phyloP scores from a whole-genome alignment of 2,888 invertebrate species.

The Tetragonisca angustula region DNA sequence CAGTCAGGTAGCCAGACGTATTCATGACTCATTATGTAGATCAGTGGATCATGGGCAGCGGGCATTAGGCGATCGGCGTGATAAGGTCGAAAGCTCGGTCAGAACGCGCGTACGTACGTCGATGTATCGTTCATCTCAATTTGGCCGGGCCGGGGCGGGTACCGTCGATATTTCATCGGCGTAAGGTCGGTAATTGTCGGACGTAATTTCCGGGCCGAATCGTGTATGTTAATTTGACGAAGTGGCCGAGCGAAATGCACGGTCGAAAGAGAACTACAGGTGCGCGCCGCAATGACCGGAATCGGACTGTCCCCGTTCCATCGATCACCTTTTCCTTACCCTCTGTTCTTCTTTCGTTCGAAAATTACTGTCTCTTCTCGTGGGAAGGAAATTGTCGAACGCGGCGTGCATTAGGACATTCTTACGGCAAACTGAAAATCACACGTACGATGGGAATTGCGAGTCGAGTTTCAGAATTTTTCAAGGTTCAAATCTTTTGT shows the following conservation, averaged over 20 bases:
- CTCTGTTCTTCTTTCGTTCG: not conserved
- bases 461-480: not conserved
- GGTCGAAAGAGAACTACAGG: conserved; percentile 58
- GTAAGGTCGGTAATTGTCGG: conserved; percentile 66
- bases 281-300: conserved; percentile 20
- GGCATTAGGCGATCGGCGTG: conserved; percentile 60
- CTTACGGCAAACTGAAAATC: no score
- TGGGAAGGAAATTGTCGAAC: not conserved
- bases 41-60: conserved; percentile 53
- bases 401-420: no score
- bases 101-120: conserved; percentile 53
- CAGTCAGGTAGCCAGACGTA: conserved; percentile 57
- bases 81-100: conserved; percentile 65
- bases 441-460: no score
- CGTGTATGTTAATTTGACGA: conserved; percentile 68
- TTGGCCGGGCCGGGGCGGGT: conserved; percentile 55
- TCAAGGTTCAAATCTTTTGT: not conserved
- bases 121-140: conserved; percentile 67
- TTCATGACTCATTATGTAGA: conserved; percentile 65
- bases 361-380: not conserved
- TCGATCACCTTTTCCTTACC: conserved; percentile 23
- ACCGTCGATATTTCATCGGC: conserved; percentile 64
- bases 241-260: conserved; percentile 57
- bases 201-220: conserved; percentile 65
- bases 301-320: conserved; percentile 39